Evolutionary conservation across 1,140 invertebrate species (phyloP), one percentile per base, ranked within the genome.

Genomic region (Pachyrhynchus sulphureomaculatus): DNA sequence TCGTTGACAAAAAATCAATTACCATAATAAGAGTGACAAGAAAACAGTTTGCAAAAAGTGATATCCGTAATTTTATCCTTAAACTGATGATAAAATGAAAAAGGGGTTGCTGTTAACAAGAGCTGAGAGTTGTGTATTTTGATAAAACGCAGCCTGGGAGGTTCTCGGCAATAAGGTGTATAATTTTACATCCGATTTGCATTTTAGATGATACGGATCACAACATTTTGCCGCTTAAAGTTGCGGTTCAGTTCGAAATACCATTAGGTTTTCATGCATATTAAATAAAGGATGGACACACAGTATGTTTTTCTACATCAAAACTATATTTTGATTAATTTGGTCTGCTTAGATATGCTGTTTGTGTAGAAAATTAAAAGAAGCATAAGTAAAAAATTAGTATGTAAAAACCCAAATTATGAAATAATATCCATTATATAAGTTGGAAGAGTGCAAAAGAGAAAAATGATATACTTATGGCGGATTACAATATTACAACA

Each of bases 151-250:
- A 58, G 61, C 23, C 39, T 62, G 52, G 64, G 21, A 48, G 51
- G 26, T 49, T 53, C 39, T 56, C 64, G 66, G 59, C 69, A 72
- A 72, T 73, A 73, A 74, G 70, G 70, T 71, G 69, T 72, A 72
- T 72, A 71, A 72, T 74, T 74, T 72, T 74, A 70, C 70, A 74
- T 74, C 69, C 67, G 70, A 74, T 74, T 72, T 72, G 68, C 72
- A 74, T 74, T 65, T 62, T 63, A 72, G 66, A 74, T 72, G 69
- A 74, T 72, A 71, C 68, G 68, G 70, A 72, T 71, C 62, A 67
- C 62, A 71, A 69, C 68, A 71, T 74, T 73, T 73, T 72, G 70
- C 67, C 66, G 64, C 66, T 66, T 54, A 64, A 70, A 70, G 70
- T 73, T 70, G 68, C 66, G 69, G 64, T 66, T 54, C 55, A 68